A percentile compares a stretch with the other conserved stretches of the same genome.
These are phyloP conservation scores for Hippoglossus hippoglossus DNA, from an alignment of 2,797 vertebrate genomes.

Conservation along the genomic window DNA sequence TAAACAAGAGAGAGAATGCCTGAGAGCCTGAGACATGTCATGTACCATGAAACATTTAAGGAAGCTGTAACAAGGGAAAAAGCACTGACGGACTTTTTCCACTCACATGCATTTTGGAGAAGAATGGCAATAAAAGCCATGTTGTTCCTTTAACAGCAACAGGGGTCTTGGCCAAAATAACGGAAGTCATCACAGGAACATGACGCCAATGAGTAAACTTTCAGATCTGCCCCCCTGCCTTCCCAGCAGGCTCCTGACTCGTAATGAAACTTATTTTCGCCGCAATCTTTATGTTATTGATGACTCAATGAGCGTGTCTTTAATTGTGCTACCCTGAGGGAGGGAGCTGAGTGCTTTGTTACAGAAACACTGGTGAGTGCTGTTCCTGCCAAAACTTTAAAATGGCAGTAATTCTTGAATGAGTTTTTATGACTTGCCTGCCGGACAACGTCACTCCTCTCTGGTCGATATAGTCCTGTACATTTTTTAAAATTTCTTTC, in stretches of 20 bases:
- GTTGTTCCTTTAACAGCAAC: slow-evolving; percentile 60
- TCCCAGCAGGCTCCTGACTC: slow-evolving; percentile 38
- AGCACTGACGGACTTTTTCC: slow-evolving; percentile 47
- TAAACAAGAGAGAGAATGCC: slow-evolving; percentile 69
- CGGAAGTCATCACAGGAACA: slow-evolving; percentile 50
- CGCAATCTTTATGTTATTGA: slow-evolving; percentile 60
- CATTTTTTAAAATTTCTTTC: slow-evolving; percentile 5
- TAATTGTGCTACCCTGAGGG: slow-evolving; percentile 66
- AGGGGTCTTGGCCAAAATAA: slow-evolving; percentile 28
- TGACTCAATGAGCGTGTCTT: slow-evolving; percentile 58
- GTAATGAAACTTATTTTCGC: slow-evolving; percentile 14
- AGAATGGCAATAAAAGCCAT: slow-evolving; percentile 34
- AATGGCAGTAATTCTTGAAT: slow-evolving; percentile 60
- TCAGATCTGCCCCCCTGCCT: slow-evolving; percentile 32
- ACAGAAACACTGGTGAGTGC: slow-evolving; percentile 50
- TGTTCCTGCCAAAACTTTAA: slow-evolving; percentile 72
- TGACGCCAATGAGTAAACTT: slow-evolving; percentile 46
- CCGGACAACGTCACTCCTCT: slow-evolving; percentile 28
- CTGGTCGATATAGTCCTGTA: slow-evolving; percentile 18
- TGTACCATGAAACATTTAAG: slow-evolving; percentile 55
- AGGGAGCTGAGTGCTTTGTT: slow-evolving; percentile 47
- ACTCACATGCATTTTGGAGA: slow-evolving; percentile 30
- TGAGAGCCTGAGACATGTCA: slow-evolving; percentile 59
- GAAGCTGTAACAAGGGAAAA: slow-evolving; percentile 41
- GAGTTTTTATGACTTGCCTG: slow-evolving; percentile 41